Conservation (phyloP, 2,888 invertebrate species). For the Neoitamus cyanurus region DNA sequence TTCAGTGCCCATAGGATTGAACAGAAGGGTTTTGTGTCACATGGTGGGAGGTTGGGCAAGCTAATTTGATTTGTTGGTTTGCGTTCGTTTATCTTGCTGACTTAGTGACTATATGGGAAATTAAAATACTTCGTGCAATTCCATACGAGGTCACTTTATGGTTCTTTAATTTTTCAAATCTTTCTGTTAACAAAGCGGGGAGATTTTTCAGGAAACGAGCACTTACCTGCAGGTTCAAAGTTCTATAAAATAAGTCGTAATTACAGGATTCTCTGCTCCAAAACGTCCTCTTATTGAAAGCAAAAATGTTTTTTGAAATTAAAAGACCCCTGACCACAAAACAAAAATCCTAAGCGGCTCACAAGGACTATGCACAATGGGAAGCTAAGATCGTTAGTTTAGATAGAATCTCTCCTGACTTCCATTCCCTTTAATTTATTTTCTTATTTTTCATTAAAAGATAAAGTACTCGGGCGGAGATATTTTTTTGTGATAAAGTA, state of each 20-base stretch:
- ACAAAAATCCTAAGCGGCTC: neutral
- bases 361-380: neutral
- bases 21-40: neutral
- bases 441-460: slow-evolving; percentile 42
- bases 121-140: neutral
- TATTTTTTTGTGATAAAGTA: slow-evolving; percentile 18
- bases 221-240: neutral
- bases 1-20: neutral
- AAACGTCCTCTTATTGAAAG: neutral
- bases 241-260: neutral
- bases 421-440: slow-evolving; percentile 33
- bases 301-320: neutral
- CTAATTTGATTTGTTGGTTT: neutral
- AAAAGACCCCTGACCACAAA: neutral
- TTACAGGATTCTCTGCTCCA: neutral
- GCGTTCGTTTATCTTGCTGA: neutral
- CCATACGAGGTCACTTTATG: neutral
- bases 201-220: neutral
- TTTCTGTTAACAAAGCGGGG: neutral
- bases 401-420: neutral
- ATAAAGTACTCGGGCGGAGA: slow-evolving; percentile 23
- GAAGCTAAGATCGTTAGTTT: slow-evolving; percentile 11
- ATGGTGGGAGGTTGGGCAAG: neutral
- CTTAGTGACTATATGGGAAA: neutral
- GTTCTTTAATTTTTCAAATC: neutral